These are phyloP conservation scores for Gnathonemus echidnorhynchus DNA, from an alignment of 2,113 vertebrate species.

Conservation along the genomic window DNA sequence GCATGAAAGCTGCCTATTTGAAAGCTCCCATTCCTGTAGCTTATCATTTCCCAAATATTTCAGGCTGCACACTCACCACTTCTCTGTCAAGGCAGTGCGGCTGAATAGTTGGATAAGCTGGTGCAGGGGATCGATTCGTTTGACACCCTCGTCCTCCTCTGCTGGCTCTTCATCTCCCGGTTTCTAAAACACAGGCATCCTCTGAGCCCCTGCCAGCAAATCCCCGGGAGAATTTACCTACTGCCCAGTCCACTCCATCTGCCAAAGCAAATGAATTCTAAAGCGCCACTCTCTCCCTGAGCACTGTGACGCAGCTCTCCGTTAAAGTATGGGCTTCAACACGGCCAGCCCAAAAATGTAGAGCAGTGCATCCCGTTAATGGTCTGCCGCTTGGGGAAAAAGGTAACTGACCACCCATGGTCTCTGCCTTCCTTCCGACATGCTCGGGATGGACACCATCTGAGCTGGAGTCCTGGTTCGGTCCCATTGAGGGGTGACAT, in stretches of 20 bases:
- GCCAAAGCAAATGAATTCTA: background rate
- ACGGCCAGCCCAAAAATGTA: background rate
- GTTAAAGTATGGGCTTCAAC: background rate
- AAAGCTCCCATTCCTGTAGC: background rate
- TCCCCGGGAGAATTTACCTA: background rate
- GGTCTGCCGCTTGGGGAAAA: background rate
- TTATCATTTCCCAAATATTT: background rate
- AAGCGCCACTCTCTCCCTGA: background rate
- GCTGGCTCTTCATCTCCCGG: conserved; percentile 67
- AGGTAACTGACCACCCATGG: background rate
- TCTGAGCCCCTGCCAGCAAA: background rate
- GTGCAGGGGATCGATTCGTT: conserved; percentile 84
- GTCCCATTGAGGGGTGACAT: background rate
- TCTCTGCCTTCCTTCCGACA: background rate
- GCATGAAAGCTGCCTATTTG: background rate
- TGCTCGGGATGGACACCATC: background rate
- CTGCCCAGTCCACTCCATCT: background rate
- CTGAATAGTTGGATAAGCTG: conserved; percentile 94
- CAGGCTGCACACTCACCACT: conserved; percentile 66
- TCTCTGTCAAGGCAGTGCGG: conserved; percentile 90
- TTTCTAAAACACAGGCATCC: conserved; percentile 60
- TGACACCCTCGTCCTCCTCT: conserved; percentile 78
- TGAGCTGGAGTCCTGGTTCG: background rate
- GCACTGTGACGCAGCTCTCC: background rate
- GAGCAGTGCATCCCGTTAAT: background rate